Conservation (phyloP, 2,113 vertebrate species). For the Perccottus glenii region DNA sequence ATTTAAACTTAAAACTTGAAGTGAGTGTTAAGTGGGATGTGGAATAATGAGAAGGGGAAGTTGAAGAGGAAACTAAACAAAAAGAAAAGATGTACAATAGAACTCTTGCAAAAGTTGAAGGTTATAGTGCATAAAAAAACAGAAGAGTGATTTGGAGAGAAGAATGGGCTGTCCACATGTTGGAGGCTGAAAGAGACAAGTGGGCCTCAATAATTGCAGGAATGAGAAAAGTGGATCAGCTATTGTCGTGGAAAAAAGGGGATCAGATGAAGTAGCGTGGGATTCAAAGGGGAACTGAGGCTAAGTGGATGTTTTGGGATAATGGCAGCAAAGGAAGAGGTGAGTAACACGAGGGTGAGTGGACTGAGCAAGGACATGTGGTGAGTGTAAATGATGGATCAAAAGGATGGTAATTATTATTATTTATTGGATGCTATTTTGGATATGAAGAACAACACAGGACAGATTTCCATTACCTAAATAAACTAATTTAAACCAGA, state of each 20-base stretch:
- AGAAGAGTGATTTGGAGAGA: constrained; percentile 1
- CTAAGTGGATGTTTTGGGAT: constrained; percentile 58
- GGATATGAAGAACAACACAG: neutral
- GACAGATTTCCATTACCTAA: too few species aligned
- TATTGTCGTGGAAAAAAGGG: constrained; percentile 23
- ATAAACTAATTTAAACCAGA: too few species aligned
- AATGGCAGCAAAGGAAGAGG: constrained; percentile 33
- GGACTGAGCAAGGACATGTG: constrained; percentile 20
- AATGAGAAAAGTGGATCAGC: constrained; percentile 38
- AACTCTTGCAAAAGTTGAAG: constrained; percentile 10
- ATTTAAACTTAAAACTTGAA: too few species aligned
- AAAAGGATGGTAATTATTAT: constrained; percentile 12
- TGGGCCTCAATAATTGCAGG: constrained; percentile 30
- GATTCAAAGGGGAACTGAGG: constrained; percentile 22
- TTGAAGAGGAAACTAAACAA: constrained; percentile 19
- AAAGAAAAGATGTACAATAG: constrained; percentile 1
- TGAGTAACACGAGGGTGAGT: neutral
- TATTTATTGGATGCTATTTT: neutral
- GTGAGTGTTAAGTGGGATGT: constrained; percentile 41
- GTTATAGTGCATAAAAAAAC: neutral
- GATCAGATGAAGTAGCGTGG: constrained; percentile 15
- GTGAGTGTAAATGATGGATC: constrained; percentile 14
- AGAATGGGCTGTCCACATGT: neutral
- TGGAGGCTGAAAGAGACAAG: constrained; percentile 25
- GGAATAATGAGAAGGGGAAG: constrained; percentile 23